Conservation (phyloP, 2,113 vertebrate genomes). For the Nicator chloris region DNA sequence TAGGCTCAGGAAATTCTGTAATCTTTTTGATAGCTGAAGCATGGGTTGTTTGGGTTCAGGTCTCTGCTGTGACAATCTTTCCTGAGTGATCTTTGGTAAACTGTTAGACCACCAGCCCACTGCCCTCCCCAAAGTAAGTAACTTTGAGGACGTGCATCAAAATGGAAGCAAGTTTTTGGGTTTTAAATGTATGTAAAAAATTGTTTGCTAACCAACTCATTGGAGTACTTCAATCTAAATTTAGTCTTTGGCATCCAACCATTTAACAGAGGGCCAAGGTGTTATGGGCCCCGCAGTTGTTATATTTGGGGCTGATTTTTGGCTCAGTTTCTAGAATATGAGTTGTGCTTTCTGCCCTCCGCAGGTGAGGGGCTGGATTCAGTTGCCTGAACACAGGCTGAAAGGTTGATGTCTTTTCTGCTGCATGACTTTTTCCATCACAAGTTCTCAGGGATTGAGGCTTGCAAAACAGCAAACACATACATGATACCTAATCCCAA, state of each 20-base stretch:
- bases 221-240: not conserved
- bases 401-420: not conserved
- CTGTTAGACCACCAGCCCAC: not conserved
- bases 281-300: rapidly evolving
- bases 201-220: not conserved
- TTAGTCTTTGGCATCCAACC: not conserved
- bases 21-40: not conserved
- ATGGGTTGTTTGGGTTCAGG: not conserved
- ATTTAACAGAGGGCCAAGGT: not conserved
- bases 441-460: not conserved
- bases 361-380: rapidly evolving
- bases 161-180: not conserved
- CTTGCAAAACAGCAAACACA: not conserved
- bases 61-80: not conserved
- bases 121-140: not conserved
- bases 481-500: not conserved
- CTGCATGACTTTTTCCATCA: not conserved
- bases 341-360: not conserved
- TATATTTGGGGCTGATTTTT: not conserved
- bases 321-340: not conserved
- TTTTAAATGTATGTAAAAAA: not conserved
- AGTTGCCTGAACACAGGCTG: not conserved
- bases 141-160: not conserved
- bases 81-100: not conserved
- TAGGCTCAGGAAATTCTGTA: not conserved